Percentiles rank a stretch among this genome's conserved stretches.
Conservation (phyloP, 2,113 vertebrate species). For the Pterocles gutturalis region DNA sequence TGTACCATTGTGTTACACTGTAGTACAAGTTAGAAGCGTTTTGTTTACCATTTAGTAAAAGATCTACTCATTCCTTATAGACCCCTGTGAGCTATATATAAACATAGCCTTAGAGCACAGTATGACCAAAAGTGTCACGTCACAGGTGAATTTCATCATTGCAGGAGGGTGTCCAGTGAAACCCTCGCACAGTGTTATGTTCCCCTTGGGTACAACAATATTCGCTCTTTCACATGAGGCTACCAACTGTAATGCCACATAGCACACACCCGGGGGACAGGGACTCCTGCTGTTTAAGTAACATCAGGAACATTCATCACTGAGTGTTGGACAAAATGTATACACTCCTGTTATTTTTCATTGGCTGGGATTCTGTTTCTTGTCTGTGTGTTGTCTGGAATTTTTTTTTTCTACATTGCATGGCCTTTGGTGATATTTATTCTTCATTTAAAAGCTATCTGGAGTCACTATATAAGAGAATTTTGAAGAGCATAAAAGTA, state of each 20-base stretch:
- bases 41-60: not conserved
- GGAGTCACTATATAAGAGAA: not conserved
- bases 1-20: not conserved
- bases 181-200: not conserved
- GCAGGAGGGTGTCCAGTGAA: not conserved
- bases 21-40: not conserved
- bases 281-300: not conserved
- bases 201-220: not conserved
- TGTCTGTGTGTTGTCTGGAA: not conserved
- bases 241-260: not conserved
- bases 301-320: not conserved
- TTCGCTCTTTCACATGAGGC: not conserved
- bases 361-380: not conserved
- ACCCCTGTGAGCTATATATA: not conserved
- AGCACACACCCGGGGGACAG: not conserved
- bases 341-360: not conserved
- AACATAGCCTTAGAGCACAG: not conserved
- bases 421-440: not conserved
- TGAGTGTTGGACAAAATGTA: not conserved
- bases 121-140: not conserved
- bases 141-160: not conserved
- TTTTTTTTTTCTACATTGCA: not conserved
- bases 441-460: constrained; percentile 1
- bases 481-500: not conserved
- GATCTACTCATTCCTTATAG: not conserved